Base-by-base conservation (phyloP, 2,888 invertebrate species). In the Caenorhabditis japonica region DNA sequence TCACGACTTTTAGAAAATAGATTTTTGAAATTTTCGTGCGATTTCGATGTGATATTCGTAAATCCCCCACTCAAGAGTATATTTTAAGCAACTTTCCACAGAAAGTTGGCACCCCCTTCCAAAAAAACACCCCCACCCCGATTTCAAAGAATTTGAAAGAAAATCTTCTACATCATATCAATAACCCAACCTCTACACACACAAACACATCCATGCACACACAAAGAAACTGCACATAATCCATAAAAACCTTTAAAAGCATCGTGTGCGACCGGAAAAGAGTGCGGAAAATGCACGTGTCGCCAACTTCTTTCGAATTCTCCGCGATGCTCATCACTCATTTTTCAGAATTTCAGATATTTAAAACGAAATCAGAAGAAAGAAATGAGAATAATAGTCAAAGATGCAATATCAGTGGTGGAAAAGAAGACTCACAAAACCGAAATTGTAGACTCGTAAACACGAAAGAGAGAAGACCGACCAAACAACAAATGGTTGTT, bases 281-380 rank as follows among this genome's bases (percentile, higher is more conserved):
- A 33, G n/a, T 60, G 59, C 4, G 52, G 68, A 13, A 55, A 51
- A 4, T 47, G 39, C 5, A 44, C 51, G 19, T 66, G 36, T 5
- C 21, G 46, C 70, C 70, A 70, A n/a, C 25, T 47, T 3, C 19
- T 34, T 17, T 62, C 62, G 55, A 62, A 62, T 21, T 52, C 36
- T 8, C 38, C 46, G 21, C 62, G 62, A 33, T 61, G 61, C 12
- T 27, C 44, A 10, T 30, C 25, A n/a, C 27, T 38, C 60, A 51
- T 51, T 43, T 43, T 34, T 19, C 4, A 1, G 12, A 3, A 15
- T 33, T 21, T 44, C 34, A 21, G 30, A 44, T 5, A 15, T 21
- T 15, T 13, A 38, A 47, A 39, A 44, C 7, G n/a, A 33, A 25
- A 33, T 15, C 30, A 56, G 41, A 21, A n/a, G 30, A 25, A 15